A percentile compares a stretch with the other conserved stretches of the same genome.
phyloP scores from a whole-genome alignment of 1,140 invertebrate genomes.

The Ceratosolen solmsi region DNA sequence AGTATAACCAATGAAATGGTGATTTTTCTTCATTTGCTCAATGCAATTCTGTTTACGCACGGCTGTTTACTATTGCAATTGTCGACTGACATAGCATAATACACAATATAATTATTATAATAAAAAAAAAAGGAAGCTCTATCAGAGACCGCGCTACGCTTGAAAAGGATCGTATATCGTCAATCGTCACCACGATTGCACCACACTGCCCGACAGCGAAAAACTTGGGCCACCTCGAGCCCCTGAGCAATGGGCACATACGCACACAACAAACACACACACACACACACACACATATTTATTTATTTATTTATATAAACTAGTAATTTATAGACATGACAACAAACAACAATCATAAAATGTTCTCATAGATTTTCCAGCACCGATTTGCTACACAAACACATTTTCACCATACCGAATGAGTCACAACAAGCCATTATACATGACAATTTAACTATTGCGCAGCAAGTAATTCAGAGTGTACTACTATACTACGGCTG shows the following conservation, averaged over 20 bases:
- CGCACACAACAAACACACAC: neutral
- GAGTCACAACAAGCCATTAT: slow-evolving; percentile 9
- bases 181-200: slow-evolving; percentile 61
- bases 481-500: neutral
- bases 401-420: neutral
- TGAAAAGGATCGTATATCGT: slow-evolving; percentile 61
- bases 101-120: neutral
- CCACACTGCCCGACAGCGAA: slow-evolving; percentile 68
- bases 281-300: too few species aligned
- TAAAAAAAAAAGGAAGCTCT: slow-evolving; percentile 22
- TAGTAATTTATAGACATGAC: too few species aligned
- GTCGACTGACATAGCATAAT: too few species aligned
- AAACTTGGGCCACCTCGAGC: slow-evolving; percentile 53
- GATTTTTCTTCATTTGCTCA: too few species aligned
- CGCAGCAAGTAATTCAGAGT: neutral
- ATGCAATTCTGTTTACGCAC: too few species aligned
- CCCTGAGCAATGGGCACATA: slow-evolving; percentile 68
- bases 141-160: slow-evolving; percentile 72
- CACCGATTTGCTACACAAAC: neutral
- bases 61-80: too few species aligned
- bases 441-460: neutral
- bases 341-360: too few species aligned
- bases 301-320: too few species aligned
- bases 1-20: neutral
- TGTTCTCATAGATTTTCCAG: too few species aligned